Base-by-base conservation (phyloP, 2,113 vertebrate genomes). In the Nothocercus julius region DNA sequence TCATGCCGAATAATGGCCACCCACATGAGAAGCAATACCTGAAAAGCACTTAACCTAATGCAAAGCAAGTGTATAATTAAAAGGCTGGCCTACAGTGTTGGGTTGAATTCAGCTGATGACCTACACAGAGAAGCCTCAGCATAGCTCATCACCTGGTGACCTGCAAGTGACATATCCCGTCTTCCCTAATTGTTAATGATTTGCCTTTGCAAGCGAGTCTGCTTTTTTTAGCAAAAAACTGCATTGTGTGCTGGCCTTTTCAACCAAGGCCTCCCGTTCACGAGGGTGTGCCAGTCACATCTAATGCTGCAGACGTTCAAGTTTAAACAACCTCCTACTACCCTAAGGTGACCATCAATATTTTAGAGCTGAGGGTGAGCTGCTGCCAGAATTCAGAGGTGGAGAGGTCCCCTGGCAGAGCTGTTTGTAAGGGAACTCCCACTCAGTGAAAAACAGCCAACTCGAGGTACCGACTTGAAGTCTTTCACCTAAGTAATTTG, bases 111-210 rank as follows among this genome's bases (percentile, higher is more conserved):
- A 64, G 1, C 17, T 81, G 79, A 25, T 89, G 70, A 85, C n/a
- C 86, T 85, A 87, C 0, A 30, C 44, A 40, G 54, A 42, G 75
- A 85, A 92, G 42, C 47, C 54, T 73, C 49, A 24, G 51, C 11
- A 47, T 61, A 63, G 49, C 74, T 96, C 45, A 49, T 87, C 82
- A 80, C 21, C 85, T 73, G 47, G 34, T 92, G 84, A 89, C 84
- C 74, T 54, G 69, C 62, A 69, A 73, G 59, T 82, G 36, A 74
- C 24, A 15, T 25, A 94, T 40, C 79, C 63, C 51, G 72, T 83
- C 75, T 25, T 85, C 17, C 67, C 21, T 67, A 38, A 32, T 19
- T 82, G 44, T 67, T 67, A 59, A 42, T 70, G 36, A 38, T 70
- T 3, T 4, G 24, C 11, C 40, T 90, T 44, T 72, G 61, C 18